A percentile compares a stretch with the other conserved stretches of the same genome.
phyloP scores from a whole-genome alignment of 2,888 invertebrate species.

The Tortricodes alternella region DNA sequence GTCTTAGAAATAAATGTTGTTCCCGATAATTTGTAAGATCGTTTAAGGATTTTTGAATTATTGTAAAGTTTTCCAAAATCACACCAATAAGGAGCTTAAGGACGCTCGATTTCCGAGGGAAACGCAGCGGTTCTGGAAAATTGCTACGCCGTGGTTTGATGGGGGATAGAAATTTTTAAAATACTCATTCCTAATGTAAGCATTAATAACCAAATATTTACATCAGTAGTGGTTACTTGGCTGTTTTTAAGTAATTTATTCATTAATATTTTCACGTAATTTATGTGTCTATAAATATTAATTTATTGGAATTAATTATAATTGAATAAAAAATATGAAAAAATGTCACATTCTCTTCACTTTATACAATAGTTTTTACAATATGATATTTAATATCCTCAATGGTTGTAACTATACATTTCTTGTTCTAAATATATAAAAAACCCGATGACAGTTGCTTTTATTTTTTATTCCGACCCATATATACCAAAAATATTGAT shows the following conservation, averaged over 20 bases:
- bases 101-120: conserved; percentile 27
- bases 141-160: conserved; percentile 59
- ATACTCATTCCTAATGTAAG: conserved; percentile 80
- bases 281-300: conserved; percentile 82
- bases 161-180: conserved; percentile 67
- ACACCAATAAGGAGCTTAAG: conserved; percentile 33
- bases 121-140: conserved; percentile 54
- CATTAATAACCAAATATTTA: conserved; percentile 79
- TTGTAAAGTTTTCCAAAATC: conserved; percentile 57
- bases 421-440: conserved; percentile 84
- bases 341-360: conserved; percentile 82
- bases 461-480: conserved; percentile 42
- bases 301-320: conserved; percentile 79
- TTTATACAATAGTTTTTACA: conserved; percentile 84
- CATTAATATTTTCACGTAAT: conserved; percentile 80
- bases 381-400: conserved; percentile 84
- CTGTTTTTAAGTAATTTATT: conserved; percentile 79
- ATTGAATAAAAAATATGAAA: conserved; percentile 74
- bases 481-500: background rate
- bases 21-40: conserved; percentile 77
- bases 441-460: conserved; percentile 58
- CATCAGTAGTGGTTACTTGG: conserved; percentile 79
- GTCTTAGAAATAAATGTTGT: conserved; percentile 77
- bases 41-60: conserved; percentile 53
- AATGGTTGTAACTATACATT: conserved; percentile 84